Base-by-base conservation (phyloP, 2,797 vertebrate genomes). In the Coreius guichenoti region DNA sequence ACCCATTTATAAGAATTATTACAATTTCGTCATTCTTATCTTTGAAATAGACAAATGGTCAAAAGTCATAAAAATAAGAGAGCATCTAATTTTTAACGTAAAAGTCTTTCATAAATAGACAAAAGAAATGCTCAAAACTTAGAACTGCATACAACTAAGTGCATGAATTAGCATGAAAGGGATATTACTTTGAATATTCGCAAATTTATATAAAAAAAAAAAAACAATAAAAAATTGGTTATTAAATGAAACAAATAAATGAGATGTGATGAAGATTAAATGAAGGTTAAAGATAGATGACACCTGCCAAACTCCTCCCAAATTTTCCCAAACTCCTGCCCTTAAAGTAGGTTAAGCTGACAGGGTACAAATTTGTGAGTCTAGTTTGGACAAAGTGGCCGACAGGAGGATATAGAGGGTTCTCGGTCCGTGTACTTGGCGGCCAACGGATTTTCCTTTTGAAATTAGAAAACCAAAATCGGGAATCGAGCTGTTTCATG, bases 291-390 rank as follows among this genome's bases (percentile, higher is more conserved):
- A 65, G 33, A 13, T 68, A 9, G 33, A 68, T 21, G 21, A 61
- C 56, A 43, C 65, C 68, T 81, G 79, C 23, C 56, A 31, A 56
- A 29, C 65, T 61, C 81, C 78, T 61, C 45, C 65, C 36, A 72
- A 26, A 58, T 49, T 49, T 49, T 54, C 56, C 54, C 19, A 1
- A 58, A 81, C 92, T 72, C 91, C 93, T 86, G 91, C 94, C 85
- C 77, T 65, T 77, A 6, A 43, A 68, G 85, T 92, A 94, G 93
- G 92, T 93, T 31, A 88, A 88, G 76, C 43, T 75, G 45, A 68
- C 14, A 5, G 54, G 76, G 70, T 94, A 95, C 95, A 95, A 90
- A 94, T 92, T 84, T 90, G 86, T 67, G 74, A 78, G 91, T 29
- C 75, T 72, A 31, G 65, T 86, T 49, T 26, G 65, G 81, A 83